These are phyloP conservation scores for Tetragnatha versicolor DNA, from an alignment of 1,140 invertebrate species.

Conservation along the genomic window DNA sequence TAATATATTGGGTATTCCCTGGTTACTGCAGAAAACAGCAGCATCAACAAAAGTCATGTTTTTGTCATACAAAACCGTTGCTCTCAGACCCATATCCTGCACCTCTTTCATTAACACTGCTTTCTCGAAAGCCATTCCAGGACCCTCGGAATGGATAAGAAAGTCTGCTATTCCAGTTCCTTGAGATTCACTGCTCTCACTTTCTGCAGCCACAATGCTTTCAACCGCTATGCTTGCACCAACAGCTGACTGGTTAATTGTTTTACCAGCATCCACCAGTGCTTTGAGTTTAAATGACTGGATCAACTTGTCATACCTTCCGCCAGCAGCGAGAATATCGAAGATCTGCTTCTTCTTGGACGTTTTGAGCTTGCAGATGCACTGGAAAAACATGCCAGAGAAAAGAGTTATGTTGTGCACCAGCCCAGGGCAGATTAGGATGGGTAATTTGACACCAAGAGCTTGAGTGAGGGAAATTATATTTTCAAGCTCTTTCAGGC, in stretches of 20 bases:
- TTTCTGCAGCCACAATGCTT: slow-evolving; percentile 71
- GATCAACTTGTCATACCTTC: slow-evolving; percentile 69
- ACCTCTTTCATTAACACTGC: slow-evolving; percentile 70
- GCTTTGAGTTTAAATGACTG: slow-evolving; percentile 59
- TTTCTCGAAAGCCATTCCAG: slow-evolving; percentile 71
- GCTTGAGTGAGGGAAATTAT: slow-evolving; percentile 83
- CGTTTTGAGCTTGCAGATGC: slow-evolving; percentile 71
- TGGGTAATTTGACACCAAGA: slow-evolving; percentile 70
- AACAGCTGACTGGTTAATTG: slow-evolving; percentile 70
- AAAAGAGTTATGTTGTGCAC: slow-evolving; percentile 73
- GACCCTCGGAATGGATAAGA: slow-evolving; percentile 72
- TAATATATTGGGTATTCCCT: slow-evolving; percentile 73
- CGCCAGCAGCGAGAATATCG: slow-evolving; percentile 74
- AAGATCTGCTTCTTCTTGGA: slow-evolving; percentile 68
- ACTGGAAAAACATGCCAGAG: slow-evolving; percentile 77
- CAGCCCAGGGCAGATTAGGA: slow-evolving; percentile 71
- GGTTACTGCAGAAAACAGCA: slow-evolving; percentile 72
- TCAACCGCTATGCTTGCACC: slow-evolving; percentile 78
- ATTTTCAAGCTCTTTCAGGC: slow-evolving; percentile 68
- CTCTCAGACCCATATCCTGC: slow-evolving; percentile 69
- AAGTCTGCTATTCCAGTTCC: slow-evolving; percentile 68
- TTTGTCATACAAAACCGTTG: slow-evolving; percentile 66
- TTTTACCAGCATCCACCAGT: slow-evolving; percentile 58
- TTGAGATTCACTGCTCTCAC: slow-evolving; percentile 62
- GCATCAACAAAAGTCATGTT: slow-evolving; percentile 72